Percentiles rank a stretch among this genome's conserved stretches.
These are phyloP conservation scores for Ciconia maguari DNA, from an alignment of 2,113 vertebrate genomes.

Conservation along the genomic window DNA sequence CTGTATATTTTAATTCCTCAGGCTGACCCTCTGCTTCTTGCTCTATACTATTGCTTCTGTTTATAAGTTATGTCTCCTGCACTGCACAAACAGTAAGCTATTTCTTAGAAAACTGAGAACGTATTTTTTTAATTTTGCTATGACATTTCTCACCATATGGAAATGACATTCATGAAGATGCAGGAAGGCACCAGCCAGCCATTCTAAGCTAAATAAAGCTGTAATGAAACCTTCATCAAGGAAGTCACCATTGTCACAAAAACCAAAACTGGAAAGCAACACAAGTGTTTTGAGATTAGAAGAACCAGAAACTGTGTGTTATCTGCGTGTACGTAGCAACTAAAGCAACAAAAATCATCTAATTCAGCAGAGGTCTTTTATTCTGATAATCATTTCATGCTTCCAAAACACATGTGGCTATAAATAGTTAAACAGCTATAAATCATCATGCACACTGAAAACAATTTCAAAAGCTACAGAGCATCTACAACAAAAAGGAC, in stretches of 20 bases:
- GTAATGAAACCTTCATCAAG: not conserved
- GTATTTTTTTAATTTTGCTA: not conserved
- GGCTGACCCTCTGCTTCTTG: not conserved
- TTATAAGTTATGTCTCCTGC: not conserved
- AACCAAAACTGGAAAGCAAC: not conserved
- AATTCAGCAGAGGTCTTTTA: not conserved
- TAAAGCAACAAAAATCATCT: not conserved
- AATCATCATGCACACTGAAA: not conserved
- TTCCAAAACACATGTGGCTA: not conserved
- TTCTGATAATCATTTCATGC: not conserved
- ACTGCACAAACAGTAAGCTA: not conserved
- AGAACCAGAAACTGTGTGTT: not conserved
- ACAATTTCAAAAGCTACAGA: not conserved
- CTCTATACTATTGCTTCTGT: not conserved
- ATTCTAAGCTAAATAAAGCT: conserved; percentile 23
- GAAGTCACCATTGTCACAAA: not conserved
- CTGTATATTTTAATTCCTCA: not conserved
- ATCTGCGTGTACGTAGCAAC: not conserved
- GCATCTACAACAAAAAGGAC: not conserved
- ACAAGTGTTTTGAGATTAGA: not conserved
- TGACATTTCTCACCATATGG: not conserved
- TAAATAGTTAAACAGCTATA: not conserved
- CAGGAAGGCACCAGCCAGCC: not conserved
- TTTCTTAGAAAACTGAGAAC: not conserved
- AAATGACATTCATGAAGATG: not conserved